Base-by-base conservation (phyloP, 2,888 invertebrate species). In the Disparrhopalites patrizii region DNA sequence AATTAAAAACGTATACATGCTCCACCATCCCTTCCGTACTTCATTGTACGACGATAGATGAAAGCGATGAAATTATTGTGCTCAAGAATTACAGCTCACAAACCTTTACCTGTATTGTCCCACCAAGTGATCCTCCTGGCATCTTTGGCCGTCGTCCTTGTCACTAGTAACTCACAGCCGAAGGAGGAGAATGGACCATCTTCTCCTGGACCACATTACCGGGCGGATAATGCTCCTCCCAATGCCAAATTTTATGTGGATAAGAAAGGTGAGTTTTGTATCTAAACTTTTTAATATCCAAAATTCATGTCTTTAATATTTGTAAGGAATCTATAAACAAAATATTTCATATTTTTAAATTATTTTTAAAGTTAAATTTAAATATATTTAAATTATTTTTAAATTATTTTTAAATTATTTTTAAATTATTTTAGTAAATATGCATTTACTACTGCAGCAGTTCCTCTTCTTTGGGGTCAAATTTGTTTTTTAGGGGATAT, bases 181-280 rank as follows among this genome's bases (percentile, higher is more conserved):
- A 58, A 66, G 23, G 62, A 62, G 31, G 50, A 50, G 51, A 43
- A 62, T 57, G 62, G 33, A 38, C 20, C 27, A 36, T 54, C 20
- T 20, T 31, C 28, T 13, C 15, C 51, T 5, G 31, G 28, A 13
- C 23, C 50, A 23, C 30, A 30, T 28, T 40, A 40, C 25, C 23
- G 50, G 54, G 25, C 50, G 1, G 31, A 51, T 8, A 27, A 27
- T n/a, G 27, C 20, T 51, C 33, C 28, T 28, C 20, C 40, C 36
- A 66, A 66, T 38, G 65, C 60, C 57, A 70, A 67, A 65, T 68
- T 64, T 47, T 70, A 68, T 62, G 40, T 66, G 3, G 68, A 70
- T 40, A 70, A 66, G 62, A 70, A 68, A 70, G 70, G 70, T 70
- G 43, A 36, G n/a, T n/a, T n/a, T n/a, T n/a, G n/a, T n/a, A n/a